phyloP scores from a whole-genome alignment of 2,113 vertebrate genomes.

The Sus scrofa region DNA sequence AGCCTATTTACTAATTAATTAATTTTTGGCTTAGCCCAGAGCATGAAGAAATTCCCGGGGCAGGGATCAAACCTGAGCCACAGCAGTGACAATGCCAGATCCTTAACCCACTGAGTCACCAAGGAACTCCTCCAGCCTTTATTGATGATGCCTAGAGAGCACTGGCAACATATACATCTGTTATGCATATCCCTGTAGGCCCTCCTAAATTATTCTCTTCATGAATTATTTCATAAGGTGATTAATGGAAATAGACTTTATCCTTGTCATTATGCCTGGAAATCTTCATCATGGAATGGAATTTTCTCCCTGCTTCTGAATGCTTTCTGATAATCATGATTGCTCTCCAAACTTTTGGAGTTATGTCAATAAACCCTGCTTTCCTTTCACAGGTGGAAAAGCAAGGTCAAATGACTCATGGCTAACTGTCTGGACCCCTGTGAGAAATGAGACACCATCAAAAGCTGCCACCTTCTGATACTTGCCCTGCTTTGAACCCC shows the following conservation, averaged over 20 bases:
- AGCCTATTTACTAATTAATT: background rate
- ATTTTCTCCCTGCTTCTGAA: background rate
- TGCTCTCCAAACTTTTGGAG: background rate
- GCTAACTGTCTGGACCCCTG: background rate
- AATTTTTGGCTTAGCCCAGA: too few species aligned
- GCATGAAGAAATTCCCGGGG: too few species aligned
- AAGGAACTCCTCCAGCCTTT: background rate
- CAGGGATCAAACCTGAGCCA: too few species aligned
- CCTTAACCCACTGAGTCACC: too few species aligned
- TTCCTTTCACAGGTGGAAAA: constrained; percentile 28
- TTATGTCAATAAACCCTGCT: background rate
- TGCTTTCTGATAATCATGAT: background rate
- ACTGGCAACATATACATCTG: background rate
- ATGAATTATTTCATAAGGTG: background rate
- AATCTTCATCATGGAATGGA: background rate
- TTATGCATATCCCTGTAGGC: background rate
- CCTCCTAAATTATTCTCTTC: background rate
- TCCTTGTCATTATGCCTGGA: background rate
- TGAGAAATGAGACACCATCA: background rate
- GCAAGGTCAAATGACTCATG: background rate
- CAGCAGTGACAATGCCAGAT: too few species aligned
- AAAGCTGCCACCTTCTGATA: background rate
- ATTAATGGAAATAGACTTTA: background rate
- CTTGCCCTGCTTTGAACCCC: background rate
- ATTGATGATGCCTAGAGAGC: background rate